Base-by-base conservation (phyloP, 2,797 vertebrate genomes). In the Enoplosus armatus region DNA sequence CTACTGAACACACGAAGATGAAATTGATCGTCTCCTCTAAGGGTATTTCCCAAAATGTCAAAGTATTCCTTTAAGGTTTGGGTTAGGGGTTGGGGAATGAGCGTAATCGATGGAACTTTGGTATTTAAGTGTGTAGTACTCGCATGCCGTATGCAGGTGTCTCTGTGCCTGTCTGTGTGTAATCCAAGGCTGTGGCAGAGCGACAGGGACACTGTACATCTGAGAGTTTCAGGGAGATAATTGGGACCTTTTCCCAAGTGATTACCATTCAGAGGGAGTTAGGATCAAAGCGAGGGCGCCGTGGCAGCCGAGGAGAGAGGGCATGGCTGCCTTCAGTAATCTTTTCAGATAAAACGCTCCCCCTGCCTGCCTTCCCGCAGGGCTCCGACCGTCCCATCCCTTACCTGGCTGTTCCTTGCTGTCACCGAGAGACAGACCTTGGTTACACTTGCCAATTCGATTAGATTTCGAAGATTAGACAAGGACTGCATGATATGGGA, bases 191-290 rank as follows among this genome's bases (percentile, higher is more conserved):
- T 58, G 31, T 64, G 72, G 60, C 39, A 63, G 86, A 80, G 77
- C 48, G 27, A 86, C 78, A 48, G 87, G 73, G 83, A 85, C 77
- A 41, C 79, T 83, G 75, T 62, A 79, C 77, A 77, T 77, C 72
- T 27, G 72, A 85, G 85, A 83, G 77, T 73, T 82, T 83, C 87
- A 41, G 66, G 77, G 76, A 91, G 88, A 93, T 94, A 92, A 93
- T 92, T 92, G 92, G 89, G 87, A 91, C 90, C 89, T 92, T 90
- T 92, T 90, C 86, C 85, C 87, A 85, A 84, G 90, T 90, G 91
- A 94, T 93, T 92, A 92, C 83, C 79, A 87, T 92, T 93, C 92
- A 87, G 75, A 76, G 70, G 72, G 83, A 88, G 87, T 94, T 86
- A 87, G 83, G 90, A 92, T 93, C 92, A 93, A 91, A 91, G 89